phyloP scores from a whole-genome alignment of 2,797 vertebrate species.

The Sebastes diploproa region DNA sequence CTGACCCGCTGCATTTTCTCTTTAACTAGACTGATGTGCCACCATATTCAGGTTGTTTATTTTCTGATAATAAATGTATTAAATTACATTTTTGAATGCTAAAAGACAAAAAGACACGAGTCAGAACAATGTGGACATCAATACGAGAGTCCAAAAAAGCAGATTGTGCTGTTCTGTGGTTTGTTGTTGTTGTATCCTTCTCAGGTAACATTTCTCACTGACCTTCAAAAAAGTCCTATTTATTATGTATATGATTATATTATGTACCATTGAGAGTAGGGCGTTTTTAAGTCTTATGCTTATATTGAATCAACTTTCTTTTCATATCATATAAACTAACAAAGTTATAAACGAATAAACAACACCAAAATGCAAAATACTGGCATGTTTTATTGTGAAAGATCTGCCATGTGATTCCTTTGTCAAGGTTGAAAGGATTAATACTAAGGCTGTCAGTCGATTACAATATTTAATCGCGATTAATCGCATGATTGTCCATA shows the following conservation, averaged over 20 bases:
- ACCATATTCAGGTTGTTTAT: background rate
- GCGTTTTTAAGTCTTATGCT: background rate
- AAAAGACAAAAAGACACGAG: background rate
- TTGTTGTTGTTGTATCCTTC: background rate
- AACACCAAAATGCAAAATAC: fast-evolving
- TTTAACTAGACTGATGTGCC: background rate
- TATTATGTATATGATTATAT: background rate
- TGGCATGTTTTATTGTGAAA: too few relatives aligned
- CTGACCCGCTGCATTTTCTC: background rate
- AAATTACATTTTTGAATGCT: background rate
- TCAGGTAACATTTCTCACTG: background rate
- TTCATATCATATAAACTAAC: background rate
- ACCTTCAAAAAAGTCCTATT: background rate
- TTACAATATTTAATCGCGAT: too few relatives aligned
- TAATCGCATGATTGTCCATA: too few relatives aligned
- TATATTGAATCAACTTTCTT: background rate
- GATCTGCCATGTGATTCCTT: fast-evolving
- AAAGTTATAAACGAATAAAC: too few relatives aligned
- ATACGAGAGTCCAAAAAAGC: background rate
- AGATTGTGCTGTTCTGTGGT: constrained; percentile 2
- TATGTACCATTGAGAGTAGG: background rate
- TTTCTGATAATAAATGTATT: background rate
- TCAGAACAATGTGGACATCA: constrained; percentile 12
- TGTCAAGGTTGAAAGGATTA: too few relatives aligned
- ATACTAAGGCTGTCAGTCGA: too few relatives aligned